phyloP scores from a whole-genome alignment of 2,113 vertebrate species.

The Brachyistius frenatus region DNA sequence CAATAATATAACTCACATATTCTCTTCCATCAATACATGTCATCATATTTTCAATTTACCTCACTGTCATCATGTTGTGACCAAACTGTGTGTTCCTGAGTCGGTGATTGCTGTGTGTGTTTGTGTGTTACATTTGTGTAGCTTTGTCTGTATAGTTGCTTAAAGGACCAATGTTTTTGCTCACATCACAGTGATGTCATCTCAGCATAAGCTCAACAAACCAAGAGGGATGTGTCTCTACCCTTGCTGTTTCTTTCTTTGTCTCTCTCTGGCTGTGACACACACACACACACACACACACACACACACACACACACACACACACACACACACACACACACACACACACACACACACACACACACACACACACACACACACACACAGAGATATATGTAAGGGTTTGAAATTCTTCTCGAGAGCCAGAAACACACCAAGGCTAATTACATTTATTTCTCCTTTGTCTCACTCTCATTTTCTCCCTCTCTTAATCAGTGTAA shows the following conservation, averaged over 20 bases:
- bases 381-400: conserved; percentile 15
- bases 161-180: neutral
- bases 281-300: conserved; percentile 5
- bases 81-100: neutral
- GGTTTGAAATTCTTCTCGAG: conserved; percentile 25
- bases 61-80: neutral
- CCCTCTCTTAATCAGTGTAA: conserved; percentile 52
- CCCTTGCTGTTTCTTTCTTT: conserved; percentile 8
- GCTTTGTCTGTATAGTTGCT: too few relatives aligned
- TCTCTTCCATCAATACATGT: neutral
- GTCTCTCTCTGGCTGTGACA: neutral
- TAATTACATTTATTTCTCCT: conserved; percentile 56
- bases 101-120: neutral
- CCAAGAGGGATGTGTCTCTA: neutral
- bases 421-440: conserved; percentile 26
- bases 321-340: conserved; percentile 8
- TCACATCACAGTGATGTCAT: conserved; percentile 26
- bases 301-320: conserved; percentile 6
- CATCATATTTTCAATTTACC: too few relatives aligned
- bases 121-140: neutral
- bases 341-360: conserved; percentile 9
- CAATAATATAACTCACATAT: neutral
- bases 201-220: conserved; percentile 32
- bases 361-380: conserved; percentile 10
- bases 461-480: conserved; percentile 12